Base-by-base conservation (phyloP, 2,888 invertebrate genomes). In the Zeuzera pyrina region DNA sequence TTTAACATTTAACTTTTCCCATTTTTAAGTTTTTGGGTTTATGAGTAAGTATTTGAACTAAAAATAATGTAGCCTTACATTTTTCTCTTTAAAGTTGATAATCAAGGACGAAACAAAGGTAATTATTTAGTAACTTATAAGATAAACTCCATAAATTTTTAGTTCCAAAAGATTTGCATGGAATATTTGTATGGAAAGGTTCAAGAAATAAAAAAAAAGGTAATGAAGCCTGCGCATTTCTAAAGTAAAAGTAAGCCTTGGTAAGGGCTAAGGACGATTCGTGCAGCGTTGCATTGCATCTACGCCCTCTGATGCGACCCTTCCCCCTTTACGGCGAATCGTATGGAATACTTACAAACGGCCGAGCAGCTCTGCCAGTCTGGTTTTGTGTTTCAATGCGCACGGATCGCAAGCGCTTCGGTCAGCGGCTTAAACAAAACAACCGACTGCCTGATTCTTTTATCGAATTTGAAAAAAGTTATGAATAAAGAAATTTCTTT, bases 321-420 rank as follows among this genome's bases (percentile, higher is more conserved):
- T 79, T 81, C 79, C 81, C n/a, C 81, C 79, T 73, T 28, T 74
- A 69, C 72, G 57, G 66, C 72, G 69, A 74, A 76, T 77, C 72
- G 76, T 74, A 78, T 74, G 71, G 77, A 77, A 74, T 74, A 79
- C 77, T 76, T 73, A 74, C 74, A 68, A 72, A 66, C 30, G 38
- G 27, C 31, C 70, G 69, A 57, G 45, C 30, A 19, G 51, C 59
- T 55, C 73, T 72, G 78, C 71, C 81, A 81, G 81, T 83, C 81
- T 79, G 81, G 76, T 79, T 78, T 74, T 71, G 77, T 65, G 53
- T 69, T 70, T 62, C 76, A 60, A 64, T 60, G 70, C 69, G 81
- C 78, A 64, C 76, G 74, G 76, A 56, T 61, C 71, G 64, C 57
- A 60, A 53, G 58, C 70, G 68, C 76, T 65, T 43, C 57, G 56